phyloP scores from a whole-genome alignment of 1,140 invertebrate genomes.

The Calephelis virginiensis region DNA sequence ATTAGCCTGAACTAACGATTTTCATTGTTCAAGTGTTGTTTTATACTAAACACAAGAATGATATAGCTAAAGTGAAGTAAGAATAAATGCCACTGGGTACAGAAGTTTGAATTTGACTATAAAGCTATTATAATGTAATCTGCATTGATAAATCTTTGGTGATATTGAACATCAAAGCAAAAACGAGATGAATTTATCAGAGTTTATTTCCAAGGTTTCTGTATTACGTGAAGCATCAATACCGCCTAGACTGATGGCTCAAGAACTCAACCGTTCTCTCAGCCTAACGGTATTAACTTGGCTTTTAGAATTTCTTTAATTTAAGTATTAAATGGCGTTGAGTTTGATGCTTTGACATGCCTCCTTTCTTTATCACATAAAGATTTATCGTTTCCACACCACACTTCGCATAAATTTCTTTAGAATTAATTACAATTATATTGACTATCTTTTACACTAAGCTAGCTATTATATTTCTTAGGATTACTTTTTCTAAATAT shows the following conservation, averaged over 20 bases:
- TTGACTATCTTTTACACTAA: too few species aligned
- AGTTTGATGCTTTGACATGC: slow-evolving; percentile 53
- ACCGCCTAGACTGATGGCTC: slow-evolving; percentile 73
- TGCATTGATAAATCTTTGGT: slow-evolving; percentile 36
- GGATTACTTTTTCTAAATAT: slow-evolving; percentile 27
- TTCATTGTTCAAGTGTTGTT: neutral
- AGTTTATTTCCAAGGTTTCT: slow-evolving; percentile 15
- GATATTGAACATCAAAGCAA: slow-evolving; percentile 54
- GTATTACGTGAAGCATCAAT: slow-evolving; percentile 41
- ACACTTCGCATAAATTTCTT: slow-evolving; percentile 48
- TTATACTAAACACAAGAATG: neutral
- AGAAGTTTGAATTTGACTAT: neutral
- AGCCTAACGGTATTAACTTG: slow-evolving; percentile 65
- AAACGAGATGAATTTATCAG: slow-evolving; percentile 14
- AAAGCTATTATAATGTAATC: neutral
- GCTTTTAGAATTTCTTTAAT: slow-evolving; percentile 17
- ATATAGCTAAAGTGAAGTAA: neutral
- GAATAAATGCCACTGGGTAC: neutral
- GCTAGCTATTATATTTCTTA: slow-evolving; percentile 21
- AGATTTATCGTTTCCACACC: slow-evolving; percentile 46
- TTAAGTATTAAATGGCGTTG: slow-evolving; percentile 17
- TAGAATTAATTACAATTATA: slow-evolving; percentile 24
- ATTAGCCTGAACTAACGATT: slow-evolving; percentile 2
- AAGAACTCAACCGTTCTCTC: slow-evolving; percentile 70
- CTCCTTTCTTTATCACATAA: slow-evolving; percentile 50